Base-by-base conservation (phyloP, 2,113 vertebrate species). In the Amazona guildingii region DNA sequence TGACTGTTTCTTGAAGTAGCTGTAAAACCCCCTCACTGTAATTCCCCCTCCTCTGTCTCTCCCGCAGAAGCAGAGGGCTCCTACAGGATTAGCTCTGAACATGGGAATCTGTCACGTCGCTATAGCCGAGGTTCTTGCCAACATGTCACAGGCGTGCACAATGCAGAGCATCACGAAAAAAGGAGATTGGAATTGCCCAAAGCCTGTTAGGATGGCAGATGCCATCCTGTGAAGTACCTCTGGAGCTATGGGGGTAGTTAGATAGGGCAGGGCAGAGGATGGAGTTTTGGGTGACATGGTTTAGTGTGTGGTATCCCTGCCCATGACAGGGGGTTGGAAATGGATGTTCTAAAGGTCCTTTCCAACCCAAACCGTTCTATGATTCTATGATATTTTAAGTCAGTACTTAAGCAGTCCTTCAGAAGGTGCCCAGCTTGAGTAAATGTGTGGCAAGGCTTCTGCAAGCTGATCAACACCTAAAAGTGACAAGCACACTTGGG, bases 141-240 rank as follows among this genome's bases (percentile, higher is more conserved):
- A 21, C 33, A 4, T 59, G 84, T 94, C 95, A 88, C 97, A 97
- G 96, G 94, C 97, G 92, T 83, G 79, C 62, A 43, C 31, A 61
- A 23, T 11, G 70, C 78, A 29, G 63, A 94, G 49, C 25, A 21
- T 25, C 39, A 78, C 80, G 68, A 7, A 79, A 74, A 78, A 83
- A 28, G 70, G 59, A 92, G 51, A 41, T 4, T 78, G 17, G 23
- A 35, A 25, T 83, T 29, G 43, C 84, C 70, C 62, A 80, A 54
- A 91, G 67, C 77, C 49, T 89, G 62, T 51, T 27, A 49, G 81
- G 68, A 44, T 59, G 64, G 81, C 72, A 92, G 78, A 70, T 93
- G 66, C 74, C 48, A 17, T 67, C 66, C 69, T 8, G 4, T 6
- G 3, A 51, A 66, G 39, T 48, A 52, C 19, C 16, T 3, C 76